These are phyloP conservation scores for Spongilla lacustris DNA, from an alignment of 37 sponge, comb jelly and placozoan species.

Conservation along the genomic window DNA sequence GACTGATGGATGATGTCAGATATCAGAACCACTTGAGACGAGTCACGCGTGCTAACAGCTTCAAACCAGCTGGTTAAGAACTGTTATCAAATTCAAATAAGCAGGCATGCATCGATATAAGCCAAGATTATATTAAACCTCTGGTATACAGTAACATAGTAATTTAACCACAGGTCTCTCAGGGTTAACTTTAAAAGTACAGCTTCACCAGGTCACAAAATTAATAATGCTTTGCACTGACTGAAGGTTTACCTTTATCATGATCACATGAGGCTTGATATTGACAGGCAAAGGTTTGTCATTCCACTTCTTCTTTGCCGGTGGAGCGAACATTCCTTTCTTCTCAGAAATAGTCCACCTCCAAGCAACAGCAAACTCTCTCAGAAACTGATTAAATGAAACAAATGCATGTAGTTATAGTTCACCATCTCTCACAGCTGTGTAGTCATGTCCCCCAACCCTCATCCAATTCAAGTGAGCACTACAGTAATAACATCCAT, in stretches of 20 bases:
- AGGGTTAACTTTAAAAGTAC: neutral
- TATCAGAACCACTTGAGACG: constrained; percentile 40
- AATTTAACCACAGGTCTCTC: too few relatives aligned
- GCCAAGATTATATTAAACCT: too few relatives aligned
- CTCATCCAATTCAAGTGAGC: too few relatives aligned
- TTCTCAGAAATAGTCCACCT: constrained; percentile 45
- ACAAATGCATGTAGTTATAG: too few relatives aligned
- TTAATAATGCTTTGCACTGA: too few relatives aligned
- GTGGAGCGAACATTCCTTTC: constrained; percentile 55
- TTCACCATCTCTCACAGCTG: too few relatives aligned
- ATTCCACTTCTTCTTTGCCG: constrained; percentile 16
- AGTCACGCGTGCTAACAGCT: constrained; percentile 40
- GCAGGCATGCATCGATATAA: too few relatives aligned
- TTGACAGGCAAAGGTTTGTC: constrained; percentile 38
- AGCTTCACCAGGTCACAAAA: too few relatives aligned
- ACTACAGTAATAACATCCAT: too few relatives aligned
- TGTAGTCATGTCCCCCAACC: too few relatives aligned
- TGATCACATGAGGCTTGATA: constrained; percentile 42
- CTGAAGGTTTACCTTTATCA: constrained; percentile 38
- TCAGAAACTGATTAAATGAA: constrained; percentile 35
- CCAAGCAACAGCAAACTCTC: constrained; percentile 61
- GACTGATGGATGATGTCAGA: constrained; percentile 54
- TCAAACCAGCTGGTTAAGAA: constrained; percentile 37
- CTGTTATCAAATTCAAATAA: constrained; percentile 16
- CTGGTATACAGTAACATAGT: too few relatives aligned